Evolutionary conservation across 1,140 invertebrate genomes (phyloP).

Genomic region (Holcopasites calliopsidis): DNA sequence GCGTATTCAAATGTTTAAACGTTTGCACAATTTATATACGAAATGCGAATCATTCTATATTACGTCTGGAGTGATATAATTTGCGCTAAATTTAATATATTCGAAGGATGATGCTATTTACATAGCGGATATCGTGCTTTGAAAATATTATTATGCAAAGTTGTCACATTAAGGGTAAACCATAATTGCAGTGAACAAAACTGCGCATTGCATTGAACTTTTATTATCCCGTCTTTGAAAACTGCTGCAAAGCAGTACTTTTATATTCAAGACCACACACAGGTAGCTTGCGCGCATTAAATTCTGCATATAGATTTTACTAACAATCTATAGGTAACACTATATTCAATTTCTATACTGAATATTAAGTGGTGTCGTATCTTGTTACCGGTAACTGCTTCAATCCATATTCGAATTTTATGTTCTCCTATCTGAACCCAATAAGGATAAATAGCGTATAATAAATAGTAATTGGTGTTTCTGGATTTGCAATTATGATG

Average conservation of each 20-base stretch:
- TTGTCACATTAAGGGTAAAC: not conserved
- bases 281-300: constrained; percentile 60
- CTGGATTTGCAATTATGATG: not conserved
- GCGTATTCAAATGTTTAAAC: too few relatives aligned
- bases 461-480: constrained; percentile 2
- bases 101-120: not conserved
- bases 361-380: constrained; percentile 67
- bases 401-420: constrained; percentile 9
- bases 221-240: constrained; percentile 21
- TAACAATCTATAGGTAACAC: constrained; percentile 68
- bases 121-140: not conserved
- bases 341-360: constrained; percentile 72
- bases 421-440: constrained; percentile 29
- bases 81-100: too few relatives aligned
- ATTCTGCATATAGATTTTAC: constrained; percentile 64
- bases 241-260: constrained; percentile 20
- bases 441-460: constrained; percentile 12
- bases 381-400: constrained; percentile 47
- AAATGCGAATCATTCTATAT: too few relatives aligned
- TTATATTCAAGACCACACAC: constrained; percentile 67
- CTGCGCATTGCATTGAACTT: too few relatives aligned
- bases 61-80: too few relatives aligned
- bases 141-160: not conserved
- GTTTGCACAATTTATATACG: too few relatives aligned
- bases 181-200: not conserved